Evolutionary conservation across 2,888 invertebrate genomes (phyloP), one percentile per base, ranked within the genome.

Genomic region (Megamerina dolium): DNA sequence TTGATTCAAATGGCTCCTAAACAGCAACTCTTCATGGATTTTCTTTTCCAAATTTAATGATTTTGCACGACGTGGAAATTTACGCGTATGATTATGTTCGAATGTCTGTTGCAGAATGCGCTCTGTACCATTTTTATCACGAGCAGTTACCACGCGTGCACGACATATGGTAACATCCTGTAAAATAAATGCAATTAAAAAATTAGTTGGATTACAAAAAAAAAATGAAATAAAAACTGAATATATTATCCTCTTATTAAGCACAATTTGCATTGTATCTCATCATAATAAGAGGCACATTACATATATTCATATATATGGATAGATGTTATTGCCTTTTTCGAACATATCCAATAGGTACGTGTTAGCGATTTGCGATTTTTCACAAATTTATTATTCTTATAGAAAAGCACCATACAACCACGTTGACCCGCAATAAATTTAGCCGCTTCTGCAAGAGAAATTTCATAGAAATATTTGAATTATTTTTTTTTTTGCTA

Each of bases 311-410:
- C n/a, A n/a, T n/a, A n/a, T n/a, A n/a, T n/a, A n/a, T n/a, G n/a
- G n/a, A n/a, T n/a, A 13, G 6, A 23, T 23, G 23, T 23, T 43
- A 50, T 52, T 35, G 69, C 71, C 61, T 71, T 72, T 46, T 60
- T 60, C 5, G 70, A 60, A 50, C 71, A 72, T 34, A 72, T 69
- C 71, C 71, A 72, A 51, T 72, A 72, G 3, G 69, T 71, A 31
- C 69, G 65, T 20, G 57, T 61, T 10, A 55, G 58, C 2, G 70
- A 68, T 46, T 61, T 56, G 14, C 72, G 66, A 57, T 72, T 72
- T 50, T 66, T 70, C 2, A 71, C 70, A 53, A 63, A 72, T 43
- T 64, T 66, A 41, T 63, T 66, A 29, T 66, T 59, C 5, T 61
- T 49, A 45, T 61, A 53, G 5, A 61, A 49, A 16, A 72, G 50